Evolutionary conservation across 2,888 invertebrate species (phyloP).

Genomic region (Synanthedon formicaeformis): DNA sequence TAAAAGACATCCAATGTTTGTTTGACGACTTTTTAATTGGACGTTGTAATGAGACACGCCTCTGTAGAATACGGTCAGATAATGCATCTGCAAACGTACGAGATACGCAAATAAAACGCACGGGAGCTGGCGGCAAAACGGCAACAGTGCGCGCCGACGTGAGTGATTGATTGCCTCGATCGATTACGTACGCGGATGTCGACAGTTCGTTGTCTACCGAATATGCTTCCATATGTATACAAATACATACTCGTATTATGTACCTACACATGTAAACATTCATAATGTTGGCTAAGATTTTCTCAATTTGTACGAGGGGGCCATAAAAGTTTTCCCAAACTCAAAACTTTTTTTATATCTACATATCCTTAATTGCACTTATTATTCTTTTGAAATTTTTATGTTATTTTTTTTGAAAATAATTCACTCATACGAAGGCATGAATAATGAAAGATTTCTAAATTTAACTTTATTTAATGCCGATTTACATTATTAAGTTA

Average conservation of each 20-base stretch:
- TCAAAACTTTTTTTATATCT: too few relatives aligned
- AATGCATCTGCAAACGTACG: slow-evolving; percentile 9
- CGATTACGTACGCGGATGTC: slow-evolving; percentile 19
- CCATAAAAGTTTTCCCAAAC: too few relatives aligned
- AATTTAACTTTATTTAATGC: too few relatives aligned
- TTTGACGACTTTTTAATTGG: neutral
- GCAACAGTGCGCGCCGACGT: slow-evolving; percentile 33
- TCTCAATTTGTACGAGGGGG: too few relatives aligned
- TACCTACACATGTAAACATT: neutral
- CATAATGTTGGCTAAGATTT: too few relatives aligned
- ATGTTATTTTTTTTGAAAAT: too few relatives aligned
- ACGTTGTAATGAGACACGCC: neutral
- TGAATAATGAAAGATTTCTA: too few relatives aligned
- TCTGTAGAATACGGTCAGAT: neutral
- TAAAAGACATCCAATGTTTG: too few relatives aligned
- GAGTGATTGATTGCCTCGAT: slow-evolving; percentile 39
- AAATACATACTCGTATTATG: neutral
- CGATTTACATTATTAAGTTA: too few relatives aligned
- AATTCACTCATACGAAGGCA: too few relatives aligned
- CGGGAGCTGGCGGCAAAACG: slow-evolving; percentile 18
- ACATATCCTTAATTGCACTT: too few relatives aligned
- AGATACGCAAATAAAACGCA: slow-evolving; percentile 35
- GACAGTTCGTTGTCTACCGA: neutral
- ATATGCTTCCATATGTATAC: neutral
- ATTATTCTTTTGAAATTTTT: too few relatives aligned